Evolutionary conservation across 2,113 vertebrate genomes (phyloP).

Genomic region (Apodemus sylvaticus): DNA sequence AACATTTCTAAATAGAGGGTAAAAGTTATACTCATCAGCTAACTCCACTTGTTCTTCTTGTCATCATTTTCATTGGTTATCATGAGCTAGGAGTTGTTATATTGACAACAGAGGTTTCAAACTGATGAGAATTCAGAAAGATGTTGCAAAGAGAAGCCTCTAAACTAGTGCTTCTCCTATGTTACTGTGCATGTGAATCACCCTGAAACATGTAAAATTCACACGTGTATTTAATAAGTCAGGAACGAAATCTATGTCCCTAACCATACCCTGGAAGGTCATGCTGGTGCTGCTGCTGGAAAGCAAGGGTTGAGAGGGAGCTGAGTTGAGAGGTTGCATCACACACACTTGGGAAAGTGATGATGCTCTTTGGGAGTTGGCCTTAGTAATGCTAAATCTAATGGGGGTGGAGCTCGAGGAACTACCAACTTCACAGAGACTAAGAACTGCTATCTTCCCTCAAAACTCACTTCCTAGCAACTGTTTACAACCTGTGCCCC

Average conservation of each 20-base stretch:
- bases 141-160: neutral
- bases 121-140: neutral
- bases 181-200: neutral
- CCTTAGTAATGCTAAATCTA: neutral
- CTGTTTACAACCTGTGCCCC: neutral
- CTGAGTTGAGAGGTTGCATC: neutral
- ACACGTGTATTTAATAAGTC: neutral
- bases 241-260: neutral
- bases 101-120: neutral
- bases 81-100: neutral
- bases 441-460: neutral
- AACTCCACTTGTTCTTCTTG: neutral
- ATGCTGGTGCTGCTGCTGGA: neutral
- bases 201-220: constrained; percentile 9
- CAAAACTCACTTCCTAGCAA: neutral
- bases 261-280: neutral
- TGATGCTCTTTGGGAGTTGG: neutral
- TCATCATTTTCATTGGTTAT: constrained; percentile 1
- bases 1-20: constrained; percentile 17
- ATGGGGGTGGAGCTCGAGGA: neutral
- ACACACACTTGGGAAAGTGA: neutral
- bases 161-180: neutral
- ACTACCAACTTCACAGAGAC: neutral
- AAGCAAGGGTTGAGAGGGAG: too few species aligned
- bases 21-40: neutral